phyloP scores from a whole-genome alignment of 2,113 vertebrate genomes.

The Meleagris gallopavo region DNA sequence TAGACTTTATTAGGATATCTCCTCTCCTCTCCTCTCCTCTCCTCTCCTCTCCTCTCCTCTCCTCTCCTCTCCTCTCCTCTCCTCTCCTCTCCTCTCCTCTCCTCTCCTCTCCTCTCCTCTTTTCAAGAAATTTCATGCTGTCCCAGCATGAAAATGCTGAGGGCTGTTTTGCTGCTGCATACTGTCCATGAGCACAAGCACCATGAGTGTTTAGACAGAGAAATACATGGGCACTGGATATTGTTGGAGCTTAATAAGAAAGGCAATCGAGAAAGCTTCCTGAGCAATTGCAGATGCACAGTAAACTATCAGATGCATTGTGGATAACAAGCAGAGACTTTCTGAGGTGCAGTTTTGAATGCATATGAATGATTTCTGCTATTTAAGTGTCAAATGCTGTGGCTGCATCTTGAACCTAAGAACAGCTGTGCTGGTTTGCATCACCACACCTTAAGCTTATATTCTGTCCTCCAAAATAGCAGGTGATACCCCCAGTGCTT shows the following conservation, averaged over 20 bases:
- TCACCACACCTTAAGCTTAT: not conserved
- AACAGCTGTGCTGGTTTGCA: not conserved
- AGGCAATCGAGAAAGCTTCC: not conserved
- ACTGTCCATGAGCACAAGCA: not conserved
- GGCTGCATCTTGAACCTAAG: not conserved
- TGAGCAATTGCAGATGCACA: not conserved
- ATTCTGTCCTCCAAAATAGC: not conserved
- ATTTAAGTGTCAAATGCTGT: not conserved
- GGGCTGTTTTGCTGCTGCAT: not conserved
- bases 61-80: too few relatives aligned
- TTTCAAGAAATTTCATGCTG: not conserved
- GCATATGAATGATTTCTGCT: not conserved
- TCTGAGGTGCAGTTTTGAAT: not conserved
- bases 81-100: too few relatives aligned
- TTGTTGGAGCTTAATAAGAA: not conserved
- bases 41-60: too few relatives aligned
- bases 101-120: fast-evolving
- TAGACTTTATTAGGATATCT: not conserved
- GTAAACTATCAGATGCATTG: not conserved
- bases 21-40: too few relatives aligned
- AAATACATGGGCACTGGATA: not conserved
- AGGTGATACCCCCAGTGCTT: not conserved
- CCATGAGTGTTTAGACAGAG: not conserved
- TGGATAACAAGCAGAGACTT: not conserved
- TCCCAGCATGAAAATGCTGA: not conserved